These are phyloP conservation scores for Ascaphus truei DNA, from an alignment of 2,113 vertebrate species.

Conservation along the genomic window DNA sequence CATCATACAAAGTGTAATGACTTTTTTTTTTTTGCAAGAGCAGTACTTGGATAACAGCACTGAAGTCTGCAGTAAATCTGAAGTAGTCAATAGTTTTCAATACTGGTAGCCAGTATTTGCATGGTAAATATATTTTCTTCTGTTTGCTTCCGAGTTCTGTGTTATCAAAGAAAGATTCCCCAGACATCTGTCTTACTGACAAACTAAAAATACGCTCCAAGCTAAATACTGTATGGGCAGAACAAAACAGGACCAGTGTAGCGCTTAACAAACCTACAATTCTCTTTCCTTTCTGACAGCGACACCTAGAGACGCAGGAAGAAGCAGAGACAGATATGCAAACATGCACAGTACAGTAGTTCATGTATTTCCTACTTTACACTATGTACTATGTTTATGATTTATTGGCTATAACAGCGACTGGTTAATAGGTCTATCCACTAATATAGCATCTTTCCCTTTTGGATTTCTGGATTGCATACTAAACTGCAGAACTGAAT, in stretches of 20 bases:
- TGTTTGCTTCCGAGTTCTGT: constrained; percentile 24
- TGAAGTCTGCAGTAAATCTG: neutral
- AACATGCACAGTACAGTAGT: too few relatives aligned
- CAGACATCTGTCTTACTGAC: constrained; percentile 40
- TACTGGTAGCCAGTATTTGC: neutral
- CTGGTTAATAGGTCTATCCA: too few relatives aligned
- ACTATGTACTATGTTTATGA: too few relatives aligned
- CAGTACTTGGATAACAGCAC: neutral
- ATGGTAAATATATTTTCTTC: neutral
- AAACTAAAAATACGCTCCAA: constrained; percentile 22
- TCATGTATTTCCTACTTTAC: too few relatives aligned
- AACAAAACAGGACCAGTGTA: neutral
- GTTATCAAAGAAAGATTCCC: constrained; percentile 43
- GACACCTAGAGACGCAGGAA: constrained; percentile 55
- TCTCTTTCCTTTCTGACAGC: constrained; percentile 55
- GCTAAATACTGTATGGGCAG: constrained; percentile 30
- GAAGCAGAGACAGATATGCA: too few relatives aligned
- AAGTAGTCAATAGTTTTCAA: constrained; percentile 4
- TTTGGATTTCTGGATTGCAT: too few relatives aligned
- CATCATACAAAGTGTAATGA: neutral
- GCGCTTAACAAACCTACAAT: constrained; percentile 16
- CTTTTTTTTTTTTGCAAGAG: neutral
- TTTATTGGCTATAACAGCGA: too few relatives aligned
- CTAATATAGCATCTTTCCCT: too few relatives aligned
- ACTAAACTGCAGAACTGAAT: too few relatives aligned